Evolutionary conservation across 2,888 invertebrate genomes (phyloP), one percentile per base, ranked within the genome.

Genomic region (Tanypteryx hageni): DNA sequence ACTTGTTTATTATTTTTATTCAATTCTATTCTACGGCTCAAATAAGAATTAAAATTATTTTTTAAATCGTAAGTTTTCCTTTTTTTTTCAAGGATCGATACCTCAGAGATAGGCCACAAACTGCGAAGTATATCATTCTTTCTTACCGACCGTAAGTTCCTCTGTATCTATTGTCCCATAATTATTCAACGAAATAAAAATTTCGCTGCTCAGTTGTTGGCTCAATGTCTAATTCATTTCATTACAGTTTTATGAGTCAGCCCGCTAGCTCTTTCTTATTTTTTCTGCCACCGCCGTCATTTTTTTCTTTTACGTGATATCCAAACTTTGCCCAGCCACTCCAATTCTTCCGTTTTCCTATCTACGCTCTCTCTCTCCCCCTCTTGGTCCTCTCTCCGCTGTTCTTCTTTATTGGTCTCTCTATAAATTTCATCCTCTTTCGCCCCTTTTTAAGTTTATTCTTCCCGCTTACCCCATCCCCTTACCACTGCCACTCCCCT

Each of bases 321-420:
- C 44, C 1, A 44, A 44, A 44, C 44, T 44, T 44, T 44, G 44
- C 44, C 44, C 44, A 44, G 5, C 44, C 44, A 44, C 44, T 44
- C 44, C 44, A 44, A 44, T 44, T 5, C 44, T 44, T 5, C 22
- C 76, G 13, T 22, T 76, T 27, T 27, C 13, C 22, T 27, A 13
- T 22, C 27, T 10, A 2, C 10, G 27, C 13, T 76, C 22, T 14
- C 76, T 22, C 76, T 76, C 76, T 22, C 76, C 22, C 76, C 27
- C 27, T 76, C 27, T 22, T 2, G 10, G 68, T 14, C n/a, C 13
- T 7, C 68, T 68, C 68, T 68, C 68, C 68, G 10, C 76, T 22
- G 22, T 76, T 76, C 76, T 22, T 22, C 22, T 44, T 27, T 76
- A 76, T 76, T 76, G 76, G 76, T 76, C 76, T 76, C 76, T 76